Conservation (phyloP, 64 coral and sea anemone genomes). For the Platygyra sinensis region DNA sequence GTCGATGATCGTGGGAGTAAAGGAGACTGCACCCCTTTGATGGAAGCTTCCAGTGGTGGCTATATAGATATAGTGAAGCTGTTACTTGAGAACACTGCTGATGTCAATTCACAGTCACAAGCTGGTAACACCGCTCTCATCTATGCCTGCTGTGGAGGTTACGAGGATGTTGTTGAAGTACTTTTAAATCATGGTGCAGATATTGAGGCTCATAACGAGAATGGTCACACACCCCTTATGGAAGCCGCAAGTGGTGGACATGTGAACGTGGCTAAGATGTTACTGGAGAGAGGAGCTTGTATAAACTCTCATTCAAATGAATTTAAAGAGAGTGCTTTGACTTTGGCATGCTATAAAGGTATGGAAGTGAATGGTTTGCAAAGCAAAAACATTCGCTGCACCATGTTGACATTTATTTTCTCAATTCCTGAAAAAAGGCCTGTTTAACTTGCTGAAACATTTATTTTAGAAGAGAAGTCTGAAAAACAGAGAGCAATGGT, state of each 20-base stretch:
- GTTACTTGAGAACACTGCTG: conserved; percentile 86
- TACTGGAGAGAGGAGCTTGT: conserved; percentile 92
- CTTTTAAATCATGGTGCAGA: conserved; percentile 86
- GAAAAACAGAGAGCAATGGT: too few species aligned
- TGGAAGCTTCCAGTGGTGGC: conserved; percentile 98
- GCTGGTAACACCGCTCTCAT: conserved; percentile 98
- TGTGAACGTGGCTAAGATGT: conserved; percentile 93
- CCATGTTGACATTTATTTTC: too few species aligned
- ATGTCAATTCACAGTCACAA: conserved; percentile 99
- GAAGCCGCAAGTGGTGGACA: conserved; percentile 97
- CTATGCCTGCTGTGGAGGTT: conserved; percentile 98
- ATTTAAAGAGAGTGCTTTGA: conserved; percentile 99
- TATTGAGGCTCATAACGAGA: conserved; percentile 98
- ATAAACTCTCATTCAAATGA: conserved; percentile 99
- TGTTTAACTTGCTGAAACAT: too few species aligned
- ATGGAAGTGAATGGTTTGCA: background rate
- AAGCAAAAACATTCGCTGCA: too few species aligned
- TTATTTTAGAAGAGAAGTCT: too few species aligned
- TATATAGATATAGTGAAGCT: conserved; percentile 96
- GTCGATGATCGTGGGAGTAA: conserved; percentile 99
- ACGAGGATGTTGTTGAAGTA: conserved; percentile 94
- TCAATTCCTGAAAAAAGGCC: too few species aligned
- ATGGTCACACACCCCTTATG: conserved; percentile 98
- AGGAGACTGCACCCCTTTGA: conserved; percentile 96
- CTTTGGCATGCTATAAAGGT: conserved; percentile 99